Evolutionary conservation across 2,888 invertebrate species (phyloP).

Genomic region (Dorcus hopei): DNA sequence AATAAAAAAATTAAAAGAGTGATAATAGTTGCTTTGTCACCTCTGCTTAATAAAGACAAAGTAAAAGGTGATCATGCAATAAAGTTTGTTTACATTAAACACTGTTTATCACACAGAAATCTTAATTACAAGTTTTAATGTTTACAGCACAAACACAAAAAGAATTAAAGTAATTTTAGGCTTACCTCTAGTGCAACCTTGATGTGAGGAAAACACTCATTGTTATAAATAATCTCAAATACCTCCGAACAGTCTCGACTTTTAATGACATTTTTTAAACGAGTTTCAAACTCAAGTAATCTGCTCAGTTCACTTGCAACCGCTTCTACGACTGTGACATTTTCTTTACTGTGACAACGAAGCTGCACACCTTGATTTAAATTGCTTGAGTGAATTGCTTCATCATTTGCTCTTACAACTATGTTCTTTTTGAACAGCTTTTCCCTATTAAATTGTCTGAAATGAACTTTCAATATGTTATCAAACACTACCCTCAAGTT

Average conservation of each 20-base stretch:
- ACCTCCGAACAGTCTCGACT: not conserved
- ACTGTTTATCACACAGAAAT: no score
- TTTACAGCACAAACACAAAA: not conserved
- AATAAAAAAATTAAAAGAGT: not conserved
- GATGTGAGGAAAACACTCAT: slow-evolving; percentile 17
- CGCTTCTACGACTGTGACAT: not conserved
- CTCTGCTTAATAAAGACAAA: no score
- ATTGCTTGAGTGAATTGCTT: not conserved
- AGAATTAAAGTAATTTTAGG: slow-evolving; percentile 3
- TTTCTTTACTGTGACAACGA: not conserved
- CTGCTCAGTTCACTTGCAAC: slow-evolving; percentile 4
- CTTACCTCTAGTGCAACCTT: slow-evolving; percentile 27
- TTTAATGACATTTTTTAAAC: not conserved
- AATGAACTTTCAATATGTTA: slow-evolving; percentile 23
- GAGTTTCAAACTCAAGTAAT: slow-evolving; percentile 14
- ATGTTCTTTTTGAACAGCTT: slow-evolving; percentile 18
- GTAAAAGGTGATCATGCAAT: no score
- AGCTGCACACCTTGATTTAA: not conserved
- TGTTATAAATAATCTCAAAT: slow-evolving; percentile 9
- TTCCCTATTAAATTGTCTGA: slow-evolving; percentile 22
- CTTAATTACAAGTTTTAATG: no score
- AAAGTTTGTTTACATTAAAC: no score
- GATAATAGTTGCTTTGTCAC: no score
- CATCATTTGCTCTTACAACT: not conserved
- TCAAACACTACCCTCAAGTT: slow-evolving; percentile 15